Evolutionary conservation across 2,113 vertebrate genomes (phyloP), one percentile per base, ranked within the genome.

Genomic region (Corvus moneduloides): DNA sequence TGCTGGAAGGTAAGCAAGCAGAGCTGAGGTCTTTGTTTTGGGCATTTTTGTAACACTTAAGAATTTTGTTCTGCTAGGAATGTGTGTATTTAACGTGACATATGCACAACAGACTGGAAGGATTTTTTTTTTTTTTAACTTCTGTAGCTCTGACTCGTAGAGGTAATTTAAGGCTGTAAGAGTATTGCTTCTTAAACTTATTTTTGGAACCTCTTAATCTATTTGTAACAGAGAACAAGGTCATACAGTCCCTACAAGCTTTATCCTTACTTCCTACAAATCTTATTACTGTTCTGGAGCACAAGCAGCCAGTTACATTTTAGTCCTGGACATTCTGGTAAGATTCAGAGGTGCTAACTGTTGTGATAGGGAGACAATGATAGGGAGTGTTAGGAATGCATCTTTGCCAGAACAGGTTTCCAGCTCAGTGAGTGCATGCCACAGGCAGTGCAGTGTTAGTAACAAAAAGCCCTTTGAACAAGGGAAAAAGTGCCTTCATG

Each of bases 131-230:
- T 71, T 32, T 78, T 87, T 79, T 39, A 89, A 89, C 83, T 93
- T 84, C 27, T 69, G 19, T 52, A 87, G 84, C 73, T 93, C 84
- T 92, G 80, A 92, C 56, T 92, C 17, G 37, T 41, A 82, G 69
- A 90, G 71, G 54, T 93, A 78, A 77, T 87, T 82, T 79, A 89
- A 93, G 95, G 87, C 75, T 83, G 1, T 66, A 73, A 88, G 84
- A 90, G 67, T 55, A 39, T 49, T 75, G 62, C 82, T 93, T 66
- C 94, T 96, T 76, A 71, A 95, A 93, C 82, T 94, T 97, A 97
- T 97, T 97, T 97, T 92, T 95, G 94, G 97, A 96, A 67, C 52
- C 48, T 78, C 88, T 85, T 90, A 94, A 94, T 94, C 96, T 95
- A 69, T 96, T 84, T 90, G 93, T 96, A 85, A 58, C 8, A 9